These are phyloP conservation scores for Leptura quadrifasciata DNA, from an alignment of 2,888 invertebrate genomes.

Conservation along the genomic window DNA sequence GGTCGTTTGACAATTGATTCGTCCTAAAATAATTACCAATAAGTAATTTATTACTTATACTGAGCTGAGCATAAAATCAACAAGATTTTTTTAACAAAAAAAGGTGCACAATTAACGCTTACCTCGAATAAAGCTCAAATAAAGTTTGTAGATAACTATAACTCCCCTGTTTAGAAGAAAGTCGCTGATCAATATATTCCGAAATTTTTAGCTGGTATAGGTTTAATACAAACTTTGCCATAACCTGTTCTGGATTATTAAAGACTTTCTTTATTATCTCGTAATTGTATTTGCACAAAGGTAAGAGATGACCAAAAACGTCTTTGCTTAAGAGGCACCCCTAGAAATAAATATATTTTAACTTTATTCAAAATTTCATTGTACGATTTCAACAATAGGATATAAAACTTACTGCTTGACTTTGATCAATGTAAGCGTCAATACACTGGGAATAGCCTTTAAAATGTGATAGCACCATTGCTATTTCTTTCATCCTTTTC, in stretches of 20 bases:
- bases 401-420: slow-evolving; percentile 84
- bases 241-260: slow-evolving; percentile 95
- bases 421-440: slow-evolving; percentile 97
- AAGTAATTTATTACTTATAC: no score
- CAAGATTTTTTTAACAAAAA: no score
- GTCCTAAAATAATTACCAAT: slow-evolving; percentile 76
- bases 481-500: slow-evolving; percentile 93
- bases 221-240: slow-evolving; percentile 97
- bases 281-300: slow-evolving; percentile 91
- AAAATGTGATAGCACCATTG: slow-evolving; percentile 93
- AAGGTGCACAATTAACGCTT: slow-evolving; percentile 62
- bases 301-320: slow-evolving; percentile 92
- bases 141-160: slow-evolving; percentile 93
- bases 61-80: no score
- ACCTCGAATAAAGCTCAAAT: slow-evolving; percentile 93
- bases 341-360: slow-evolving; percentile 73
- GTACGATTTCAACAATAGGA: slow-evolving; percentile 8
- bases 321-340: slow-evolving; percentile 91
- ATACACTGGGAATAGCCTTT: slow-evolving; percentile 97
- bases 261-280: slow-evolving; percentile 92
- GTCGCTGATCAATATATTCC: slow-evolving; percentile 88
- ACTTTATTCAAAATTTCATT: slow-evolving; percentile 13
- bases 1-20: slow-evolving; percentile 82
- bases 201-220: slow-evolving; percentile 94
- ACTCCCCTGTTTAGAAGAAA: slow-evolving; percentile 87